phyloP scores from a whole-genome alignment of 2,113 vertebrate species.

The Catharus fuscescens region DNA sequence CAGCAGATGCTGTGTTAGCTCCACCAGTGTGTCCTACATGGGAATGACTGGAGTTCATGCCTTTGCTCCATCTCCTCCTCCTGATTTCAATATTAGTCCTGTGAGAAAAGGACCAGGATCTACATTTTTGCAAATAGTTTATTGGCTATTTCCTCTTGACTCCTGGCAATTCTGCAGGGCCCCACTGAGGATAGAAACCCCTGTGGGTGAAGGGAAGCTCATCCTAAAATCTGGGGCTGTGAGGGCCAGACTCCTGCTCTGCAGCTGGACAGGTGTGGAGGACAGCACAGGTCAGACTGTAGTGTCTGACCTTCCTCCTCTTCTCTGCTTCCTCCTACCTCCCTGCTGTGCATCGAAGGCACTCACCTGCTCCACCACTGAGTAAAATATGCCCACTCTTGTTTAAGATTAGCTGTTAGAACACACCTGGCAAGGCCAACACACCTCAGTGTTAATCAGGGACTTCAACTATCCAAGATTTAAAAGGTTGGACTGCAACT shows the following conservation, averaged over 20 bases:
- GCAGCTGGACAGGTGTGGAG: neutral
- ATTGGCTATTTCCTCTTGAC: neutral
- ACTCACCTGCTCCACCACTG: neutral
- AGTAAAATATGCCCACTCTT: neutral
- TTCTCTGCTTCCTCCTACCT: neutral
- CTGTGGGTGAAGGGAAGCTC: neutral
- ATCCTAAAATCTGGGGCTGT: neutral
- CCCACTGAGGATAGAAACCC: neutral
- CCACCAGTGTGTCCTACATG: neutral
- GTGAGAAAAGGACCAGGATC: neutral
- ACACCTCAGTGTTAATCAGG: neutral
- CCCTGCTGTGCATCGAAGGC: accelerated
- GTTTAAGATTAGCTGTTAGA: neutral
- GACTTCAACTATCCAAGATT: neutral
- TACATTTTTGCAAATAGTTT: neutral
- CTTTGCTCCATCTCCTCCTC: neutral
- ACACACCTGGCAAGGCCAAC: neutral
- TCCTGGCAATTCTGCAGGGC: neutral
- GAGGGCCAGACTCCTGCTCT: neutral
- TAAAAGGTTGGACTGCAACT: neutral
- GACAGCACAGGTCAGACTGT: neutral
- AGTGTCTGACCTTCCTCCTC: neutral
- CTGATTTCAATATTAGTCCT: neutral
- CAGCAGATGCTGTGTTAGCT: neutral
- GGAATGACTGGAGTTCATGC: neutral